Conservation (phyloP, 2,113 vertebrate genomes). For the Noctilio leporinus region DNA sequence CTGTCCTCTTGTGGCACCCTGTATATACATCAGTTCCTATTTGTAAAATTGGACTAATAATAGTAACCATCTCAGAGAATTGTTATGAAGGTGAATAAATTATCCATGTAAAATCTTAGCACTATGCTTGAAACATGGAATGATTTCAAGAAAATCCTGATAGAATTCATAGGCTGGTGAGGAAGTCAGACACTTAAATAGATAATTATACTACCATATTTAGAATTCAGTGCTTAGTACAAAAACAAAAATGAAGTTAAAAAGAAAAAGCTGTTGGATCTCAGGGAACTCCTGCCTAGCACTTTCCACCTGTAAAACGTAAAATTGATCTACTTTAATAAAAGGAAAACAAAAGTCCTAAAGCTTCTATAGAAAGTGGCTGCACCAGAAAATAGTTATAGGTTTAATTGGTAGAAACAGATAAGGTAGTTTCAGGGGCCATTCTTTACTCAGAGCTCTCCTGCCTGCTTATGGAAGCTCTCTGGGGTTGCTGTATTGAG, state of each 20-base stretch:
- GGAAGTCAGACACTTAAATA: neutral
- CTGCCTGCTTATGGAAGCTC: neutral
- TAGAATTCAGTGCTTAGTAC: too few species aligned
- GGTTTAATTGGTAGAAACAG: slow-evolving; percentile 41
- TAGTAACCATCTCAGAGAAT: neutral
- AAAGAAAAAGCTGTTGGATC: neutral
- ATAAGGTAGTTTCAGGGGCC: neutral
- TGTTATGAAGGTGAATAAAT: neutral
- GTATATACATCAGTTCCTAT: neutral
- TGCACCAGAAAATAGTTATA: neutral
- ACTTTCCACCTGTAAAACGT: neutral
- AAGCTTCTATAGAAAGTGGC: neutral
- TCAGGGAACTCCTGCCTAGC: neutral
- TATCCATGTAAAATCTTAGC: neutral
- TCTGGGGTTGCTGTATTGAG: neutral
- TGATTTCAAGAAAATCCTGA: neutral
- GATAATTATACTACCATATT: neutral
- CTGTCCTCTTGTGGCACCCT: neutral
- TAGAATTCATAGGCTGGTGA: neutral
- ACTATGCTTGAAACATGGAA: neutral
- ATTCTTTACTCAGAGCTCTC: neutral
- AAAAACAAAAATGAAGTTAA: neutral
- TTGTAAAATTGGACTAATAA: neutral
- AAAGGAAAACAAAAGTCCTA: slow-evolving; percentile 10
- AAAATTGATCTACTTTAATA: neutral